Evolutionary conservation across 2,888 invertebrate species (phyloP), one percentile per base, ranked within the genome.

Genomic region (Drosophila putrida): DNA sequence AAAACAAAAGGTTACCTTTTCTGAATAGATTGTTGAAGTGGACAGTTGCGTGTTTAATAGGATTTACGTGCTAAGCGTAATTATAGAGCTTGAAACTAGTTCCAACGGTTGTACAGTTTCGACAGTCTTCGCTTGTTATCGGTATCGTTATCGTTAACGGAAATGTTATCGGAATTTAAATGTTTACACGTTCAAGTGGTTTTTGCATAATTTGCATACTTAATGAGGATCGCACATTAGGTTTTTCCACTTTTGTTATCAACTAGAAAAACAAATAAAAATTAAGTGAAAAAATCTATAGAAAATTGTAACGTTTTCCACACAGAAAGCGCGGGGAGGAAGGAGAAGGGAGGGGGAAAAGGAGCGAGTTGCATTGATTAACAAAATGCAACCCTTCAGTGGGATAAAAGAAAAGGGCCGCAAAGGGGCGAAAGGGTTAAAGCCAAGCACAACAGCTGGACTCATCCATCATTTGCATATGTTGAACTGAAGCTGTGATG

Each of bases 141-240:
- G 60, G 8, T 49, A 54, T 61, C 54, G 62, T 13, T 49, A 54
- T 61, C 54, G 62, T 13, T 11, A 13, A 13, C 27, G 58, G 41
- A 68, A 60, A 44, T 64, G 53, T 67, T 69, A 81, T 68, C 65
- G 61, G 61, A 64, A 63, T 73, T 65, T 53, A 51, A 75, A 78
- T 86, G 85, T 89, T 86, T 89, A 87, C 86, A 89, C 84, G 82
- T 87, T 89, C 71, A 89, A 86, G 85, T 85, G 87, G 85, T 81
- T 88, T 82, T 70, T 70, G 55, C 59, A 76, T 87, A 79, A 86
- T 86, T 86, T 77, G 69, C 85, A 86, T 86, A 78, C 75, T 80
- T 80, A 86, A 86, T 86, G 80, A 89, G 82, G 15, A 55, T 75
- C 64, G 50, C 69, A 57, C 66, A 59, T 75, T 60, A 36, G 61